Conservation (phyloP, 1,140 invertebrate species). For the Berghia stephanieae region DNA sequence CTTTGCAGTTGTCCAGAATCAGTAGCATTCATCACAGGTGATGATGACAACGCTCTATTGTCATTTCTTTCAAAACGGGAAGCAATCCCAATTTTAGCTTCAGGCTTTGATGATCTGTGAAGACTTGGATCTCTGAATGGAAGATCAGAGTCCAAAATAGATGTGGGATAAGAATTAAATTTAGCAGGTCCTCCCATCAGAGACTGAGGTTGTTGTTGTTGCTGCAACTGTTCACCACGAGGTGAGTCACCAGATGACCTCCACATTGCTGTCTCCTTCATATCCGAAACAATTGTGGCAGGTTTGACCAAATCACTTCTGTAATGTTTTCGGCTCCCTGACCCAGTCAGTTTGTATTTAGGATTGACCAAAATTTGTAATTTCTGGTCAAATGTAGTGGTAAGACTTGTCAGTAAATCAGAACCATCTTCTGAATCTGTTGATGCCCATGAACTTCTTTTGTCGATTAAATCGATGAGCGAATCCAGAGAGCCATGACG, state of each 20-base stretch:
- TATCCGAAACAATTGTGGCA: too few relatives aligned
- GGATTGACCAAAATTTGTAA: constrained; percentile 71
- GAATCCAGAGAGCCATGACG: constrained; percentile 74
- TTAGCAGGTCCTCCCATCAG: too few relatives aligned
- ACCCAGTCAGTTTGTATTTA: constrained; percentile 49
- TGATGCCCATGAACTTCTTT: constrained; percentile 49
- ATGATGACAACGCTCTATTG: background rate
- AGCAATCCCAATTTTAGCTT: constrained; percentile 62
- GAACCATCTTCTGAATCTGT: constrained; percentile 70
- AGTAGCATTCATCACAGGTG: constrained; percentile 23
- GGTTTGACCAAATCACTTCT: constrained; percentile 53
- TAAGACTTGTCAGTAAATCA: constrained; percentile 76
- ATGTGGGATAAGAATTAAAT: background rate
- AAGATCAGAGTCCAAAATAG: constrained; percentile 1
- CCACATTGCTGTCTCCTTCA: background rate
- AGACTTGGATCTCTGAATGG: constrained; percentile 61
- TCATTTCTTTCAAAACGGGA: constrained; percentile 57
- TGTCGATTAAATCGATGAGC: constrained; percentile 70
- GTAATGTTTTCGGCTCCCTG: constrained; percentile 60
- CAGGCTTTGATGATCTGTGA: constrained; percentile 53
- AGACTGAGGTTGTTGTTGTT: background rate
- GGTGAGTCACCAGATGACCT: background rate
- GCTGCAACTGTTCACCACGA: background rate
- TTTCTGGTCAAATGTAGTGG: constrained; percentile 80
- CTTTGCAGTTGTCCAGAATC: constrained; percentile 10